phyloP scores from a whole-genome alignment of 2,888 invertebrate genomes.

The Helleia helle region DNA sequence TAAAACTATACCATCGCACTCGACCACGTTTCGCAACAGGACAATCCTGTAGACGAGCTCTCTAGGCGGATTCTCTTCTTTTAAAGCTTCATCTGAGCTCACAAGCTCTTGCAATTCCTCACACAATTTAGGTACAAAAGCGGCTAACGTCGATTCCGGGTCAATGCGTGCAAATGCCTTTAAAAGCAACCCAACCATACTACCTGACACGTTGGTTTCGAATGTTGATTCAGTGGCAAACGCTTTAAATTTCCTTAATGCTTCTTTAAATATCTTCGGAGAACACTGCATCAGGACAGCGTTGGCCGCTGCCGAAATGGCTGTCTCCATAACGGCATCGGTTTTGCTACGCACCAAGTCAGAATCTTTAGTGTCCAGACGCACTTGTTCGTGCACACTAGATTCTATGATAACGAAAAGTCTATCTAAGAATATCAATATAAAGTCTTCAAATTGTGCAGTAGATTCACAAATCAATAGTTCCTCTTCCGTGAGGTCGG shows the following conservation, averaged over 20 bases:
- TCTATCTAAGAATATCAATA: conserved; percentile 87
- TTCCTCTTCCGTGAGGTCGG: conserved; percentile 85
- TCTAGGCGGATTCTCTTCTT: conserved; percentile 85
- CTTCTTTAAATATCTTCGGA: conserved; percentile 75
- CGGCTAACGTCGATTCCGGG: conserved; percentile 79
- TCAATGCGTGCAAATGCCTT: conserved; percentile 78
- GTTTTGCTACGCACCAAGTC: conserved; percentile 77
- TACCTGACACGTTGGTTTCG: conserved; percentile 88
- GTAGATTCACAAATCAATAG: conserved; percentile 83
- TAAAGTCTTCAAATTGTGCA: conserved; percentile 91
- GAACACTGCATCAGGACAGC: conserved; percentile 83
- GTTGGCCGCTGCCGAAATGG: conserved; percentile 78
- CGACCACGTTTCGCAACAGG: conserved; percentile 80
- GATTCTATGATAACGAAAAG: conserved; percentile 82
- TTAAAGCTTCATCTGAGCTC: conserved; percentile 77
- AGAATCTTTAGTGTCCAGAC: conserved; percentile 76
- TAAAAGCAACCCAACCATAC: conserved; percentile 82
- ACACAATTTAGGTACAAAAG: conserved; percentile 82
- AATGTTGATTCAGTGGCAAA: conserved; percentile 85
- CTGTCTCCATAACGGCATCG: conserved; percentile 82
- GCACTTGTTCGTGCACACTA: conserved; percentile 78
- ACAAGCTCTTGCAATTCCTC: conserved; percentile 76
- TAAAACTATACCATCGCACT: conserved; percentile 77
- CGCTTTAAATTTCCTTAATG: conserved; percentile 81
- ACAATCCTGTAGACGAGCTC: conserved; percentile 85